Conservation (phyloP, 2,113 vertebrate species). For the Corythornis cristatus region DNA sequence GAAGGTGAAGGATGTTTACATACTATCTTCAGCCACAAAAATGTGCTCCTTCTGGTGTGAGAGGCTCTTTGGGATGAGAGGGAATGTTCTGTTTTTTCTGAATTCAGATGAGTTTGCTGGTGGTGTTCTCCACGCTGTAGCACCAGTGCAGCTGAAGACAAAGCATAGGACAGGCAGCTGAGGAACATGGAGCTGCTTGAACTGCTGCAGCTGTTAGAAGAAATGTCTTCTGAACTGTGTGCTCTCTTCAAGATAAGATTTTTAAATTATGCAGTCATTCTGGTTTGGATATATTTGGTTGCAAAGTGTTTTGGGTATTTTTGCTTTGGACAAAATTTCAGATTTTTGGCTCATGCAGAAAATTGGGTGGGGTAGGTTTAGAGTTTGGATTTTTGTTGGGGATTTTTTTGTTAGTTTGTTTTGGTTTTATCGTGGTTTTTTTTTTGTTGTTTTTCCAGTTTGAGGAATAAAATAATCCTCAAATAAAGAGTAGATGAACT, state of each 20-base stretch:
- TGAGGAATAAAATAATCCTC: background rate
- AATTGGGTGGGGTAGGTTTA: background rate
- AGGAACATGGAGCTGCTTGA: background rate
- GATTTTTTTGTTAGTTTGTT: too few relatives aligned
- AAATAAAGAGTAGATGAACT: background rate
- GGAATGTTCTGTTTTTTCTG: background rate
- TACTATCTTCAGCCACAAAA: background rate
- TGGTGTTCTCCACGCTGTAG: background rate
- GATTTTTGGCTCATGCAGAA: background rate
- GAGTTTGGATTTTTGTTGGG: background rate
- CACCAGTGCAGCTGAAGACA: background rate
- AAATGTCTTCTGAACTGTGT: background rate
- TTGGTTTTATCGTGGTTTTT: too few relatives aligned
- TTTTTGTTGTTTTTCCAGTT: background rate
- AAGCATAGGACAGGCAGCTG: rapidly evolving
- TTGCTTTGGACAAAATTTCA: background rate
- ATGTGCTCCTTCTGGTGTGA: background rate
- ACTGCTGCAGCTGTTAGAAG: background rate
- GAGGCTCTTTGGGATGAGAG: background rate
- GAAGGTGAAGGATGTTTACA: background rate
- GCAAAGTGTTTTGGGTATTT: background rate
- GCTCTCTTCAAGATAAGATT: background rate
- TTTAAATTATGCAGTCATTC: background rate
- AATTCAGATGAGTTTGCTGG: background rate
- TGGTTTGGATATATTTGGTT: background rate